Evolutionary conservation across 1,140 invertebrate species (phyloP).

Genomic region (Tyrophagus putrescentiae): DNA sequence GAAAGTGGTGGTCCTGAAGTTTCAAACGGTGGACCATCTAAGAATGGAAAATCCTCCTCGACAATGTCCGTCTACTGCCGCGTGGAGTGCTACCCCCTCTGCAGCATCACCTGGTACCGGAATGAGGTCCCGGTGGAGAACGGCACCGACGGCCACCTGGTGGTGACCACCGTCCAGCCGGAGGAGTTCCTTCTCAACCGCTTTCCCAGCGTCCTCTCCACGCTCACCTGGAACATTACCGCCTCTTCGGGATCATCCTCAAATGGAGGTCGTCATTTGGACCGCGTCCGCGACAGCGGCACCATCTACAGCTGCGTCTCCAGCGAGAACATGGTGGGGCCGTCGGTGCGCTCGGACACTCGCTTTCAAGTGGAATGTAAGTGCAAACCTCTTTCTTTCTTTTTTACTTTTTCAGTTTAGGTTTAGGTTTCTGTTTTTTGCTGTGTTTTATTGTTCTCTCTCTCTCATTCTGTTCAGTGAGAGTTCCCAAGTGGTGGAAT

Average conservation of each 20-base stretch:
- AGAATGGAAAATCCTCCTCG: slow-evolving; percentile 37
- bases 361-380: slow-evolving; percentile 74
- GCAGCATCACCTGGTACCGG: slow-evolving; percentile 65
- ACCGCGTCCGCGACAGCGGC: slow-evolving; percentile 51
- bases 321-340: slow-evolving; percentile 51
- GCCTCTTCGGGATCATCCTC: slow-evolving; percentile 41
- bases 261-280: slow-evolving; percentile 40
- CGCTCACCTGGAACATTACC: slow-evolving; percentile 62
- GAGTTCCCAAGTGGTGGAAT: too few species aligned
- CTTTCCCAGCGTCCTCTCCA: slow-evolving; percentile 69
- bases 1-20: too few species aligned
- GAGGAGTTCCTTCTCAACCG: slow-evolving; percentile 53
- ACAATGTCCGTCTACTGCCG: slow-evolving; percentile 50
- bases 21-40: too few species aligned
- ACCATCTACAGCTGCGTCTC: slow-evolving; percentile 69
- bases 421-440: too few species aligned
- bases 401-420: too few species aligned
- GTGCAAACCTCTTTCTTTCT: slow-evolving; percentile 31
- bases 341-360: slow-evolving; percentile 58
- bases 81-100: slow-evolving; percentile 70
- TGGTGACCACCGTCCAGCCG: slow-evolving; percentile 46
- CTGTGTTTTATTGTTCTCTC: too few species aligned
- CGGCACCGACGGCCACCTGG: slow-evolving; percentile 28
- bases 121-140: slow-evolving; percentile 37
- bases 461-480: too few species aligned